These are phyloP conservation scores for Caenorhabditis drosophilae DNA, from an alignment of 2,888 invertebrate genomes.

Conservation along the genomic window DNA sequence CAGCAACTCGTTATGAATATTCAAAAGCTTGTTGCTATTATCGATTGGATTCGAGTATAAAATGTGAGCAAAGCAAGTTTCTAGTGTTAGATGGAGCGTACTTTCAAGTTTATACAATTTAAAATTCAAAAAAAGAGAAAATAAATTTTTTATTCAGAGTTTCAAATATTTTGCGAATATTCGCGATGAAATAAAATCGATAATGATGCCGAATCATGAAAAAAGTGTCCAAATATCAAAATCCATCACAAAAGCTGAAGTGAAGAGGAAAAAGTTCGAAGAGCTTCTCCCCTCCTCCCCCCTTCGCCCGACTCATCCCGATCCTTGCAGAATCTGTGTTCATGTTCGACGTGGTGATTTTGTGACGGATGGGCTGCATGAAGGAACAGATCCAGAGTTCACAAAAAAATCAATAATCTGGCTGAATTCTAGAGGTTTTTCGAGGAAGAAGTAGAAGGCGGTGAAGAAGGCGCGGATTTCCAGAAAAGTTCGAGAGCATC, in stretches of 20 bases:
- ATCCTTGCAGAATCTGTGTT: conserved; percentile 17
- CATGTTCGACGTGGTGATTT: conserved; percentile 26
- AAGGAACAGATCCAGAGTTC: conserved; percentile 13
- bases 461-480: neutral
- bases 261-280: no score
- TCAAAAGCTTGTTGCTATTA: conserved; percentile 16
- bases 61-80: conserved; percentile 19
- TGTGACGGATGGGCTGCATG: conserved; percentile 18
- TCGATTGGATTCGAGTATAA: conserved; percentile 9
- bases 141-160: conserved; percentile 12
- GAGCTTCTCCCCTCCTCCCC: neutral
- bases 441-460: neutral
- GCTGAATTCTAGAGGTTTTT: no score
- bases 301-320: neutral
- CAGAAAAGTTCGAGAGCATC: no score
- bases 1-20: no score
- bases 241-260: no score
- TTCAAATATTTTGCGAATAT: conserved; percentile 23
- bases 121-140: neutral
- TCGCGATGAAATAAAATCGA: no score
- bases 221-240: no score
- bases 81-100: conserved; percentile 14
- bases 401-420: conserved; percentile 15
- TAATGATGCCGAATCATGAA: no score
- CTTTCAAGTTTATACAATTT: conserved; percentile 20